phyloP scores from a whole-genome alignment of 2,113 vertebrate species.

The Alexandromys fortis region DNA sequence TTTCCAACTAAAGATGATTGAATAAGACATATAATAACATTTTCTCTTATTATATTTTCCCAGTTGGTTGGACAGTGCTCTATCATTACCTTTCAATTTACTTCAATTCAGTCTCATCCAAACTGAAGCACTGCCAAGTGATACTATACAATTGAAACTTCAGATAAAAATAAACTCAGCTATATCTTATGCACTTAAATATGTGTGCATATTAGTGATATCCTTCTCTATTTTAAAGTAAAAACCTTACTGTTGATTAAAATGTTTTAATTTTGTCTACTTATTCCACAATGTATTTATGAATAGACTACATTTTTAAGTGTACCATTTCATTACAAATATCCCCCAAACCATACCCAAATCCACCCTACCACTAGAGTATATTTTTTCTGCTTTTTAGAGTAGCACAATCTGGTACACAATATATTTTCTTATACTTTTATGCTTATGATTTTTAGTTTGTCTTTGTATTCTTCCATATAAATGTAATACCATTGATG shows the following conservation, averaged over 20 bases:
- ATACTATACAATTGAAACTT: slow-evolving; percentile 56
- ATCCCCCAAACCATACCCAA: neutral
- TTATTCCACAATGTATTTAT: neutral
- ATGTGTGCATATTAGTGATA: neutral
- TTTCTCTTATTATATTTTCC: slow-evolving; percentile 60
- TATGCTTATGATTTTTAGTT: neutral
- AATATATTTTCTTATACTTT: neutral
- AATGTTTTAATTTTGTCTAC: slow-evolving; percentile 14
- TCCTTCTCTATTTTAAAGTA: neutral
- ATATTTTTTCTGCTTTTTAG: neutral
- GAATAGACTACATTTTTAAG: neutral
- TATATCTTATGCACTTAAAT: neutral
- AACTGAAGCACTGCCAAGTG: slow-evolving; percentile 47
- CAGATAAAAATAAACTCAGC: slow-evolving; percentile 42
- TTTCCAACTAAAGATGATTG: slow-evolving; percentile 56
- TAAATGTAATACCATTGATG: neutral
- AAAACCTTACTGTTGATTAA: neutral
- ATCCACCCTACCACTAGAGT: neutral
- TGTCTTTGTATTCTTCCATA: neutral
- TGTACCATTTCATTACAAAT: neutral
- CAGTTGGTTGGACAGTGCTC: slow-evolving; percentile 21
- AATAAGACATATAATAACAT: slow-evolving; percentile 39
- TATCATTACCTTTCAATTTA: slow-evolving; percentile 63
- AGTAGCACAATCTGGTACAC: neutral
- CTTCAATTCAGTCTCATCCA: slow-evolving; percentile 32